phyloP scores from a whole-genome alignment of 2,888 invertebrate species.

The Phorcus lineatus region DNA sequence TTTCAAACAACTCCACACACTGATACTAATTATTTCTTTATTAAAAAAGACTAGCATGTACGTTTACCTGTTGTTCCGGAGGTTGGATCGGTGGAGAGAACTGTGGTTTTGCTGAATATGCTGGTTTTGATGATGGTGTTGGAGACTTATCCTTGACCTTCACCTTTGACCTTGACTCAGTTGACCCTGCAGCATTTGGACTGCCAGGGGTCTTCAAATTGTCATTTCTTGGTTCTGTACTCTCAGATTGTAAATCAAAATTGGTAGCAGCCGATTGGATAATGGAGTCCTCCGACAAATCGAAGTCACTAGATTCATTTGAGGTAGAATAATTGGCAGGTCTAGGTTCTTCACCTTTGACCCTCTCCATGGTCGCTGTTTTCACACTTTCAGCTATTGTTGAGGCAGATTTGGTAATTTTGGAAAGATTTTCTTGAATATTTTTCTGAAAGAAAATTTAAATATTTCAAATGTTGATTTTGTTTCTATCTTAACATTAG shows the following conservation, averaged over 20 bases:
- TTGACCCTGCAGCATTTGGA: too few relatives aligned
- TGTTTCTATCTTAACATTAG: too few relatives aligned
- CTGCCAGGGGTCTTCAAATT: not conserved
- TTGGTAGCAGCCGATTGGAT: conserved; percentile 23
- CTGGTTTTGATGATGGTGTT: too few relatives aligned
- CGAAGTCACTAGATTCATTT: not conserved
- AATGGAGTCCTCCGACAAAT: conserved; percentile 31
- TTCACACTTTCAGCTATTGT: conserved; percentile 47
- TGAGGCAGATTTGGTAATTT: conserved; percentile 53
- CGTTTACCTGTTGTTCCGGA: conserved; percentile 37
- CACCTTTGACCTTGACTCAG: too few relatives aligned
- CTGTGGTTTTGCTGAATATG: not conserved
- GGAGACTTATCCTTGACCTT: too few relatives aligned
- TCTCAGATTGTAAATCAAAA: not conserved
- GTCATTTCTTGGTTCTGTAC: not conserved
- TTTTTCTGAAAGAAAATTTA: conserved; percentile 48
- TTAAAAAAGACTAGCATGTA: too few relatives aligned
- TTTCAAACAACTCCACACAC: too few relatives aligned
- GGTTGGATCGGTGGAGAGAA: not conserved
- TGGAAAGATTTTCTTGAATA: conserved; percentile 45
- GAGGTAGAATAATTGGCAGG: not conserved
- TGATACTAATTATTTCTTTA: too few relatives aligned
- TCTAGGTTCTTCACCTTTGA: not conserved
- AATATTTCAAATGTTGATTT: not conserved
- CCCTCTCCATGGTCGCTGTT: conserved; percentile 22